phyloP scores from a whole-genome alignment of 1,140 invertebrate genomes.

The Cydia pomonella region DNA sequence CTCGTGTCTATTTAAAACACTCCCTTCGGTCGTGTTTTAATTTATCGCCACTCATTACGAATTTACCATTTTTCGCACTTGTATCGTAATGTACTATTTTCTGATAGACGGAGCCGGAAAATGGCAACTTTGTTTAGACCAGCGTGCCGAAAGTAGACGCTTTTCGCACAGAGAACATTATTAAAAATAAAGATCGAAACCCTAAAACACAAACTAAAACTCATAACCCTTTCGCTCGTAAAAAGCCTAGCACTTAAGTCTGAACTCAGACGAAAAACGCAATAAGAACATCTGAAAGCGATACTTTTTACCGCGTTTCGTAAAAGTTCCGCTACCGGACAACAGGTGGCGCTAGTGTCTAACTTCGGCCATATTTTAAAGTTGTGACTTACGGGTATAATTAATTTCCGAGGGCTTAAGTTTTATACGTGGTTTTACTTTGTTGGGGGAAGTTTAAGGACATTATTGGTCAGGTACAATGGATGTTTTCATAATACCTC shows the following conservation, averaged over 20 bases:
- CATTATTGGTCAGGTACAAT: background rate
- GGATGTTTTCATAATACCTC: background rate
- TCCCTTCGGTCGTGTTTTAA: too few species aligned
- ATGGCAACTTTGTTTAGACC: too few species aligned
- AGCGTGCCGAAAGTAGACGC: too few species aligned
- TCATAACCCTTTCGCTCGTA: conserved; percentile 5
- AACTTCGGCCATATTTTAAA: conserved; percentile 16
- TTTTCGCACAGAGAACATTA: too few species aligned
- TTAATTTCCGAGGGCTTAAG: conserved; percentile 5
- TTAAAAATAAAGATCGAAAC: background rate
- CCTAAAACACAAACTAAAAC: background rate
- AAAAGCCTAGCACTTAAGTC: conserved; percentile 15
- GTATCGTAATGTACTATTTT: too few species aligned
- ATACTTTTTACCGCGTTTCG: background rate
- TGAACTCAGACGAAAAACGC: background rate
- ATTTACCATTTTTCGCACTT: too few species aligned
- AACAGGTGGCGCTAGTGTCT: conserved; percentile 10
- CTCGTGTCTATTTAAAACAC: too few species aligned
- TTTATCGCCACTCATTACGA: too few species aligned
- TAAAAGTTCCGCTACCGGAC: conserved; percentile 1
- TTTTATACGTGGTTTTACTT: conserved; percentile 11
- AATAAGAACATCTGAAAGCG: background rate
- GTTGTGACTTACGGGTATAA: conserved; percentile 1
- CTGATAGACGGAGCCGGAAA: too few species aligned
- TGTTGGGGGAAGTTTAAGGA: background rate